Conservation (phyloP, 2,113 vertebrate species). For the Psittacus erithacus region DNA sequence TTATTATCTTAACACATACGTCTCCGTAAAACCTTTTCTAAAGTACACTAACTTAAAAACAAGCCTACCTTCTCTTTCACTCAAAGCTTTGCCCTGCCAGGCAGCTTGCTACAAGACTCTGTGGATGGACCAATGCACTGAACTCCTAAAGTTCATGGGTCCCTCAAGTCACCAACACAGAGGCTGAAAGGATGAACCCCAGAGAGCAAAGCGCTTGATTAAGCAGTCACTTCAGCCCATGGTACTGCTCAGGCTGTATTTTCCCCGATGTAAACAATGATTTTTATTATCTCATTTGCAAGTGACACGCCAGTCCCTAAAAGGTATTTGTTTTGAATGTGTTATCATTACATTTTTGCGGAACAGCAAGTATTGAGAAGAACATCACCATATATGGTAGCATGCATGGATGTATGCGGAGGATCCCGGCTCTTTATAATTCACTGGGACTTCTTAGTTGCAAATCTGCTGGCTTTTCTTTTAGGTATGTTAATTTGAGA, state of each 20-base stretch:
- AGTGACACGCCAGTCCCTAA: conserved; percentile 90
- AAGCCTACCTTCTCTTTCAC: neutral
- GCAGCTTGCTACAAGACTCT: neutral
- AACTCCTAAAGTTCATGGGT: neutral
- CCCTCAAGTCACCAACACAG: neutral
- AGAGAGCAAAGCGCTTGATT: neutral
- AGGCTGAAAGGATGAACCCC: neutral
- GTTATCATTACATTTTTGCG: conserved; percentile 87
- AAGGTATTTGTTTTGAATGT: conserved; percentile 96
- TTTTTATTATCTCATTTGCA: conserved; percentile 72
- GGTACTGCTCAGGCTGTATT: neutral
- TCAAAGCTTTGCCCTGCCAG: neutral
- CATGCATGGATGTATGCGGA: conserved; percentile 35
- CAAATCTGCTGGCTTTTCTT: conserved; percentile 43
- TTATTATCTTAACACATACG: neutral
- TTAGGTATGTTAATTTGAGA: conserved; percentile 8
- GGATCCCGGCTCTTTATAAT: conserved; percentile 10
- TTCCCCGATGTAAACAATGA: conserved; percentile 24
- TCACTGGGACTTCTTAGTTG: neutral
- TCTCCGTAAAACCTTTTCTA: neutral
- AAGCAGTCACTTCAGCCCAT: neutral
- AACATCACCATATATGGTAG: conserved; percentile 94
- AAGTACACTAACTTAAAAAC: neutral
- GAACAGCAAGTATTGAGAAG: conserved; percentile 80
- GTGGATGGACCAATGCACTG: neutral